Percentiles rank a stretch among this genome's conserved stretches.
Evolutionary conservation across 2,888 invertebrate species (phyloP).

Genomic region (Notocelia uddmanniana): DNA sequence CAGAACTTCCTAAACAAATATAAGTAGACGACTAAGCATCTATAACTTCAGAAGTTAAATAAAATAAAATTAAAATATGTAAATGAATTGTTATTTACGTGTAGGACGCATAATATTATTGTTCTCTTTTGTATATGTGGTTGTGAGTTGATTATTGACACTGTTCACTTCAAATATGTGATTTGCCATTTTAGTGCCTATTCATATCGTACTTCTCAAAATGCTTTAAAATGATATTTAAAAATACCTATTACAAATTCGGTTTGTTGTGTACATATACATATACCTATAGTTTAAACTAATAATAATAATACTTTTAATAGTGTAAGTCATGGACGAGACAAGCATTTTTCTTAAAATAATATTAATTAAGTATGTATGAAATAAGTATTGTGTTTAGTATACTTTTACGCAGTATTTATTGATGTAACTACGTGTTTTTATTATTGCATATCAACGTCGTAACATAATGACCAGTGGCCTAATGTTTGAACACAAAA

Average conservation of each 20-base stretch:
- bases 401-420: conserved; percentile 4
- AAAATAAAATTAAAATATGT: conserved; percentile 28
- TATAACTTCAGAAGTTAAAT: conserved; percentile 8
- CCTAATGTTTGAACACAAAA: neutral
- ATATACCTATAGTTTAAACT: conserved; percentile 33
- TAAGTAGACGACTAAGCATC: neutral
- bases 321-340: conserved; percentile 39
- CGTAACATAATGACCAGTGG: conserved; percentile 12
- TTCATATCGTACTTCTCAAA: conserved; percentile 66
- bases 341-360: conserved; percentile 42
- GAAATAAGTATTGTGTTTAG: conserved; percentile 23
- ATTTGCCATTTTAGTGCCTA: conserved; percentile 84
- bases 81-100: conserved; percentile 34
- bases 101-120: conserved; percentile 48
- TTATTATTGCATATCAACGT: neutral
- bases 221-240: conserved; percentile 59
- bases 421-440: neutral
- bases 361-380: conserved; percentile 22
- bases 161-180: conserved; percentile 74
- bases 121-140: conserved; percentile 70
- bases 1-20: conserved; percentile 6
- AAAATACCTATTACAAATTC: conserved; percentile 39
- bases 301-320: conserved; percentile 32
- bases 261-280: conserved; percentile 43
- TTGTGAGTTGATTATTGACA: conserved; percentile 75